phyloP scores from a whole-genome alignment of 2,113 vertebrate species.

The Poeciliopsis prolifica region DNA sequence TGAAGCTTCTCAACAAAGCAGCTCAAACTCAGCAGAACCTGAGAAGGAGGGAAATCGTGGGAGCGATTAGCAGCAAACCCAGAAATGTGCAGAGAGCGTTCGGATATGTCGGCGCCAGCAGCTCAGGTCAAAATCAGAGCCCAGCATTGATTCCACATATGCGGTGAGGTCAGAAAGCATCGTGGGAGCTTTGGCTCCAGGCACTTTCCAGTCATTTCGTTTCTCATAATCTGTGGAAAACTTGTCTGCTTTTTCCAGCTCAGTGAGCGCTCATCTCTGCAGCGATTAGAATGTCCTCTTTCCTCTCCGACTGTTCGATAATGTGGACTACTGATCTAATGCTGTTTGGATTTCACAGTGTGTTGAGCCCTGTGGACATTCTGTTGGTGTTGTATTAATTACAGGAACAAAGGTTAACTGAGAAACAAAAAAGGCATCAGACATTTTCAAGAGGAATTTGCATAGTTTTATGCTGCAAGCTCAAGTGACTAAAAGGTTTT shows the following conservation, averaged over 20 bases:
- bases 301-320: constrained; percentile 57
- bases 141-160: constrained; percentile 65
- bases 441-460: not conserved
- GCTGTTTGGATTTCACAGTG: constrained; percentile 20
- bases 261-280: constrained; percentile 62
- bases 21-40: not conserved
- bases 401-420: not conserved
- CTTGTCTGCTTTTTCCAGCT: constrained; percentile 61
- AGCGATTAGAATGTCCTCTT: constrained; percentile 58
- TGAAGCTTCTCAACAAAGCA: not conserved
- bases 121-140: constrained; percentile 61
- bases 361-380: constrained; percentile 13
- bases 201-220: constrained; percentile 60
- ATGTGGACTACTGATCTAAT: constrained; percentile 68
- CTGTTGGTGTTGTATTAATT: not conserved
- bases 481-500: constrained; percentile 8
- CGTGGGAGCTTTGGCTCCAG: constrained; percentile 65
- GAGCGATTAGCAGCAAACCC: not conserved
- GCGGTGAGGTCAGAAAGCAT: constrained; percentile 61
- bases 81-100: constrained; percentile 22
- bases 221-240: constrained; percentile 72
- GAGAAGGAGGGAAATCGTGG: not conserved
- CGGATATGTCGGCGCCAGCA: constrained; percentile 24
- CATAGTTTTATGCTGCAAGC: not conserved
- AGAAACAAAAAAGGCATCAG: not conserved